Conservation (phyloP, 2,113 vertebrate species). For the Rhizomys pruinosus region DNA sequence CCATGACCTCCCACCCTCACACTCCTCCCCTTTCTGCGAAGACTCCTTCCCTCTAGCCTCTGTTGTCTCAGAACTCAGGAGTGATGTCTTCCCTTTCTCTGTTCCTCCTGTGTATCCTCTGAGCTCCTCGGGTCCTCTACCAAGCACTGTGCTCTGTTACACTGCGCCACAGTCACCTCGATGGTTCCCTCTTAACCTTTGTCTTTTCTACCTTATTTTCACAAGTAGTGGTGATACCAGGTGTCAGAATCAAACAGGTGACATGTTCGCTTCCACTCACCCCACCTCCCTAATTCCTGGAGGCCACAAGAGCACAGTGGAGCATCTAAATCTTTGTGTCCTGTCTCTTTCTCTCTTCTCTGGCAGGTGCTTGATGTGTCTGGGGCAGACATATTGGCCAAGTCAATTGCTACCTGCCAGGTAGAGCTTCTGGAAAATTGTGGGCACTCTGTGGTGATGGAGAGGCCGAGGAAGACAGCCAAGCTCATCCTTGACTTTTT, state of each 20-base stretch:
- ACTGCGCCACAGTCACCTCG: accelerated
- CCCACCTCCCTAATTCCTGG: neutral
- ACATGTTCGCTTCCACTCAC: neutral
- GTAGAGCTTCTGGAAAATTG: slow-evolving; percentile 94
- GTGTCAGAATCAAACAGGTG: neutral
- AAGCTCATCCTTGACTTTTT: slow-evolving; percentile 93
- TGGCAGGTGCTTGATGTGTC: slow-evolving; percentile 94
- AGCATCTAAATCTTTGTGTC: neutral
- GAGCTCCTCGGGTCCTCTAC: neutral
- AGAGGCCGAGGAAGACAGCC: slow-evolving; percentile 93
- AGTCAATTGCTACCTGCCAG: slow-evolving; percentile 87
- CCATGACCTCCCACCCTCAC: neutral
- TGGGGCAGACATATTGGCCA: slow-evolving; percentile 89
- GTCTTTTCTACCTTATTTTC: neutral
- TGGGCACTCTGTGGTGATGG: slow-evolving; percentile 93
- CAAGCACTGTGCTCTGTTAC: neutral
- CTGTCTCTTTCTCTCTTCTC: neutral
- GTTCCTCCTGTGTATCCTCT: neutral
- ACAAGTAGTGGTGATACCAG: accelerated
- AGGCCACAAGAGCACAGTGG: accelerated
- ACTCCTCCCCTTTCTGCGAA: neutral
- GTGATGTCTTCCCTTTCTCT: neutral
- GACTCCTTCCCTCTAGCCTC: neutral
- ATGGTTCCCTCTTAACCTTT: neutral
- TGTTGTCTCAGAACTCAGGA: neutral